Evolutionary conservation across 1,140 invertebrate genomes (phyloP), one percentile per base, ranked within the genome.

Genomic region (Akabosia matsudoensis): DNA sequence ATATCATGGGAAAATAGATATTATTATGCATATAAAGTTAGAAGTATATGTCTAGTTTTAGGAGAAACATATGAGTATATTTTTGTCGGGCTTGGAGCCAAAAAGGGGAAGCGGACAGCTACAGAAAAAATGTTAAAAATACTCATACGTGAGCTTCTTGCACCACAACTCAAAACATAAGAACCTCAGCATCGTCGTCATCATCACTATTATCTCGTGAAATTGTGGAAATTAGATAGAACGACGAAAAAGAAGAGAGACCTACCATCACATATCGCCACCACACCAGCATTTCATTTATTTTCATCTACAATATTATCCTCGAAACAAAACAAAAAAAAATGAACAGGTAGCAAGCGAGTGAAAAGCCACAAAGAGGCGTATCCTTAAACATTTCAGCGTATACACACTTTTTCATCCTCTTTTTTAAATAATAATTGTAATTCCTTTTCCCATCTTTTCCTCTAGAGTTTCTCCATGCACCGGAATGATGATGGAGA

Each of bases 71-170:
- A n/a, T n/a, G 10, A 51, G 10, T 24, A 61, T n/a, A 24, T 24
- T 61, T 61, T 14, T 67, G 61, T 67, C 61, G 61, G 61, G 61
- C 7, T 67, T 31, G 30, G 61, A 67, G 61, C 61, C 61, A 67
- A 67, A 67, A 67, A 31, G 28, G 61, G 61, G 61, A 67, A 30
- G 61, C 24, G 24, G 54, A 24, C 54, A n/a, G 54, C 7, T 4
- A 61, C 7, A 14, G 24, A 67, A 67, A n/a, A 67, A 45, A 30
- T 67, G 28, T 10, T 30, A 56, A 56, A 56, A 56, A 56, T 45
- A 45, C 37, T 10, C 37, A 45, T 45, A n/a, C n/a, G n/a, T n/a
- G n/a, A n/a, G n/a, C 18, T 45, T 45, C 37, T 45, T n/a, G n/a
- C n/a, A n/a, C n/a, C n/a, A n/a, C n/a, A n/a, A n/a, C 37, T 45